Base-by-base conservation (phyloP, 2,797 vertebrate species). In the Peromyscus eremicus region DNA sequence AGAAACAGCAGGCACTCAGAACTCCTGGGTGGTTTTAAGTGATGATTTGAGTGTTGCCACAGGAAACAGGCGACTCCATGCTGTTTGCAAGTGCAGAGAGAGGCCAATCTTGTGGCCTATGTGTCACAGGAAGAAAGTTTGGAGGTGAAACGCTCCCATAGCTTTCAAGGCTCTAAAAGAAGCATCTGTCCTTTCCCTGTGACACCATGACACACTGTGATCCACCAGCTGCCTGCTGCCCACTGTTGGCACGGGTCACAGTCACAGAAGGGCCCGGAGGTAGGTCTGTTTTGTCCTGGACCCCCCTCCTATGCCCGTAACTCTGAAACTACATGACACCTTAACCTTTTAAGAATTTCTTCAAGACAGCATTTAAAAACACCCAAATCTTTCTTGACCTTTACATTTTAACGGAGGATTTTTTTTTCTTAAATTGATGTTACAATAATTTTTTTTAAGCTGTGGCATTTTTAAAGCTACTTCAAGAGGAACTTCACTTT, bases 311-410 rank as follows among this genome's bases (percentile, higher is more conserved):
- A 96, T 98, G 98, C 98, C 98, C 96, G 92, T 98, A 99, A 99
- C 98, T 99, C 98, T 99, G 98, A 98, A 99, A 98, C 98, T 98
- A 98, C 99, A 98, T 99, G 98, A 99, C 99, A 99, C 98, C 98
- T 98, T 99, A 99, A 99, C 99, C 99, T 99, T 99, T 99, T 98
- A 98, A 99, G 98, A 98, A 98, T 98, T 98, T 98, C 99, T 99
- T 98, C 98, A 98, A 99, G 99, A 99, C 99, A 98, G 99, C 99
- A 98, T 99, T 99, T 99, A 99, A 99, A 99, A 99, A 99, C 99
- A 99, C 98, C 98, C 98, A 99, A 99, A 99, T 98, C 98, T 98
- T 98, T 98, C 97, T 97, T 99, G 99, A 99, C 99, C 99, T 99
- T 99, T 99, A 98, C 98, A 98, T 99, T 98, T 98, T 99, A 98